Evolutionary conservation across 2,113 vertebrate species (phyloP), one percentile per base, ranked within the genome.

Genomic region (Plecotus auritus): DNA sequence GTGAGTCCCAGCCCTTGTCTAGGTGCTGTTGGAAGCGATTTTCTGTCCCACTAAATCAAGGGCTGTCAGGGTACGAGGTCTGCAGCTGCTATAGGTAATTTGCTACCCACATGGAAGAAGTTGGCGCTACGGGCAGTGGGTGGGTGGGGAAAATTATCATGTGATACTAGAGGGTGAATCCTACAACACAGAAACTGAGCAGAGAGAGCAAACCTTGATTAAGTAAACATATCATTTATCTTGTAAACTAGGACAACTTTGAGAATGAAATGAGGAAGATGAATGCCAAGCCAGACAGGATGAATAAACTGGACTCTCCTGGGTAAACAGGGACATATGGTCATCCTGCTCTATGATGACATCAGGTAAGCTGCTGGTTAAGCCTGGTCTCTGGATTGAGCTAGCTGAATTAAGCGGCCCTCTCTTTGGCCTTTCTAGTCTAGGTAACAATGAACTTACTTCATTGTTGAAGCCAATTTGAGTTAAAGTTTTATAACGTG

Each of bases 221-320:
- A 90, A 61, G 47, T 88, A 87, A 89, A 93, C 84, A 86, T 56
- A 76, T 70, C 76, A 67, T 83, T 72, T 54, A 81, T 93, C 56
- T 95, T 88, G 81, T 92, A 86, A 96, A 80, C 35, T 70, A 85
- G 76, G 80, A 61, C 47, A 54, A 64, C 59, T 86, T 56, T 69
- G 85, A 83, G 88, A 69, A 74, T 23, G 37, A 73, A 76, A 81
- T 10, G 13, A 30, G 73, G 70, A 73, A 94, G 85, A 73, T 45
- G 59, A 80, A 81, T 28, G 80, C 84, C 54, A 67, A 74, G 35
- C 59, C 47, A 87, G 77, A 40, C 30, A 42, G 22, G 81, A 78
- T 78, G 42, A 56, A 32, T 47, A 49, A 81, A 86, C 35, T 74
- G 37, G 69, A 72, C 73, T 22, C 11, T 32, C 32, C 77, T 56